These are phyloP conservation scores for Drosophila borealis DNA, from an alignment of 2,888 invertebrate genomes.

Conservation along the genomic window DNA sequence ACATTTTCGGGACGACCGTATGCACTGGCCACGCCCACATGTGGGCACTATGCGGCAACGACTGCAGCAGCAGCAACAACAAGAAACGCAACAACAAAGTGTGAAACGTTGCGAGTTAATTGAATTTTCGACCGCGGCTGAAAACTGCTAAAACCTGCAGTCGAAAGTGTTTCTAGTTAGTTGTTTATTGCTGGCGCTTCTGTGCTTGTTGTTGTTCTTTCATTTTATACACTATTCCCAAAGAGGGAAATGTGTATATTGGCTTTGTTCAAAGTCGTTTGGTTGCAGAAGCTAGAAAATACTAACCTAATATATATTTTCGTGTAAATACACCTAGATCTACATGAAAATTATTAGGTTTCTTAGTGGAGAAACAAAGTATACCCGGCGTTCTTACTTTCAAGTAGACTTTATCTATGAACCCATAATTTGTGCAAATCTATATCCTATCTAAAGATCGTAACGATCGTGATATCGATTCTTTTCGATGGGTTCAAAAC, in stretches of 20 bases:
- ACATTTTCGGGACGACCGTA: constrained; percentile 34
- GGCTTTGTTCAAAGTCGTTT: neutral
- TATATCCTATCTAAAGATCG: too few relatives aligned
- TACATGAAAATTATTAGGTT: too few relatives aligned
- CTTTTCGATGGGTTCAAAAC: too few relatives aligned
- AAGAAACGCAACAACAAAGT: constrained; percentile 24
- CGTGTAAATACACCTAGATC: too few relatives aligned
- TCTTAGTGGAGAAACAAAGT: too few relatives aligned
- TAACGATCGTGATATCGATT: too few relatives aligned
- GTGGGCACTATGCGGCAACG: neutral
- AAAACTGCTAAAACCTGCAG: constrained; percentile 27
- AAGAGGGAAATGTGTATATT: neutral
- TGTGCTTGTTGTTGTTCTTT: constrained; percentile 1
- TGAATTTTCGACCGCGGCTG: constrained; percentile 53
- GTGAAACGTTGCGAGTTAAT: constrained; percentile 55
- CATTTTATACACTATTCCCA: neutral
- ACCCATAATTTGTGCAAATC: too few relatives aligned
- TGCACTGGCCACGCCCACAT: constrained; percentile 33
- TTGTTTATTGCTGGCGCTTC: constrained; percentile 3
- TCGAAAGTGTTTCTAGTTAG: constrained; percentile 35
- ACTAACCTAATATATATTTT: too few relatives aligned
- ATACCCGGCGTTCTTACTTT: too few relatives aligned
- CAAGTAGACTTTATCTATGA: too few relatives aligned
- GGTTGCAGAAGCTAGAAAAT: too few relatives aligned
- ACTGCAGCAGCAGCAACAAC: neutral